These are phyloP conservation scores for Sander vitreus DNA, from an alignment of 2,113 vertebrate genomes.

Conservation along the genomic window DNA sequence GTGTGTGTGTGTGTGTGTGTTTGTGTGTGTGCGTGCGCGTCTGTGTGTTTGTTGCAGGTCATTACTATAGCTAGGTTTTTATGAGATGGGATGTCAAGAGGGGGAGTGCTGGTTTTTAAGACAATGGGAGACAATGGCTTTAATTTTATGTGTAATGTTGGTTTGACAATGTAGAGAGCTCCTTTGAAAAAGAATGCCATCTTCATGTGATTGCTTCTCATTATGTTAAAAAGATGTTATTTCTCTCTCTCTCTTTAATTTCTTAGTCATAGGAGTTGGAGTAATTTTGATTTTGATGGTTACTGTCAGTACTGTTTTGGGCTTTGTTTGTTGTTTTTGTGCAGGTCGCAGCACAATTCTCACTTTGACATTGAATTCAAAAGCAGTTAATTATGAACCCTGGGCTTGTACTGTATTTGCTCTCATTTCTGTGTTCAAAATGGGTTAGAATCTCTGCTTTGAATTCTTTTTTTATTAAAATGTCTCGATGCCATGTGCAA, in stretches of 20 bases:
- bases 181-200: constrained; percentile 67
- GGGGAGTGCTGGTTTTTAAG: constrained; percentile 64
- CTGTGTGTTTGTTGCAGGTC: constrained; percentile 71
- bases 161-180: constrained; percentile 62
- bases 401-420: not conserved
- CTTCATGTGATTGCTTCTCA: constrained; percentile 56
- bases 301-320: constrained; percentile 56
- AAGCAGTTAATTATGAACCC: constrained; percentile 43
- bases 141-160: constrained; percentile 66
- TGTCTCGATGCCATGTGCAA: not conserved
- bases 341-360: constrained; percentile 55
- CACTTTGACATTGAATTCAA: constrained; percentile 40
- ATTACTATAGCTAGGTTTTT: constrained; percentile 81
- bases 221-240: constrained; percentile 68
- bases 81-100: constrained; percentile 77
- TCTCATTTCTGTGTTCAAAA: not conserved
- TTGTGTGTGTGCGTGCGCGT: constrained; percentile 27
- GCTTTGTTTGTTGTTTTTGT: constrained; percentile 55
- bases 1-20: constrained; percentile 24
- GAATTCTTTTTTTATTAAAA: not conserved
- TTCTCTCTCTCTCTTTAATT: constrained; percentile 44
- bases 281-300: constrained; percentile 65
- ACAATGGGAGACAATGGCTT: constrained; percentile 76
- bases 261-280: constrained; percentile 23
- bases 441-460: not conserved